These are phyloP conservation scores for Graphium colonna DNA, from an alignment of 2,888 invertebrate species.

Conservation along the genomic window DNA sequence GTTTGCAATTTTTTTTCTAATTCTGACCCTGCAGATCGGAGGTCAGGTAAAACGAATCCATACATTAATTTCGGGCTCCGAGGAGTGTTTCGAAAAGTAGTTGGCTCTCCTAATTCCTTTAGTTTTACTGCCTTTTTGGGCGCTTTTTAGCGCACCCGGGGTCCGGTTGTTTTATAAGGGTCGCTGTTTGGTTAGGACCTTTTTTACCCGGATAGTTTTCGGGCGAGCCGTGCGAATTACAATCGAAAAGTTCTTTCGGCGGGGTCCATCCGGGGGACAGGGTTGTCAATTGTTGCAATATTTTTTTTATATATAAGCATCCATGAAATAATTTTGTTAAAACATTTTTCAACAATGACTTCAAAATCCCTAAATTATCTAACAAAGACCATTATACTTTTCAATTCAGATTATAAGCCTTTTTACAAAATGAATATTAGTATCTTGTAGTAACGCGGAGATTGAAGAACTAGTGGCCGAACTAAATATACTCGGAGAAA, in stretches of 20 bases:
- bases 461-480: no score
- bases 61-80: slow-evolving; percentile 67
- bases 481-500: no score
- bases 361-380: no score
- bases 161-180: slow-evolving; percentile 72
- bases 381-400: no score
- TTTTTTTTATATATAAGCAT: slow-evolving; percentile 28
- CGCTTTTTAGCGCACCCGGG: slow-evolving; percentile 60
- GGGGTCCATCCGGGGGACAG: slow-evolving; percentile 29
- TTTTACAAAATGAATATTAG: no score
- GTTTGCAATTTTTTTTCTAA: slow-evolving; percentile 22
- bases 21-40: slow-evolving; percentile 43
- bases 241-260: slow-evolving; percentile 54
- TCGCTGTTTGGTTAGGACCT: slow-evolving; percentile 78
- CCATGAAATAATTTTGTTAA: no score
- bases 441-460: no score
- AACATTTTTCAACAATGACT: no score
- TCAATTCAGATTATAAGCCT: no score
- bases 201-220: slow-evolving; percentile 73
- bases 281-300: slow-evolving; percentile 15
- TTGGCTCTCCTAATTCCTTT: slow-evolving; percentile 74
- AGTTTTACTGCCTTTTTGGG: slow-evolving; percentile 79
- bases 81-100: slow-evolving; percentile 79
- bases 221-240: slow-evolving; percentile 59
- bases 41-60: slow-evolving; percentile 72